Evolutionary conservation across 2,113 vertebrate genomes (phyloP).

Genomic region (Pituophis catenifer): DNA sequence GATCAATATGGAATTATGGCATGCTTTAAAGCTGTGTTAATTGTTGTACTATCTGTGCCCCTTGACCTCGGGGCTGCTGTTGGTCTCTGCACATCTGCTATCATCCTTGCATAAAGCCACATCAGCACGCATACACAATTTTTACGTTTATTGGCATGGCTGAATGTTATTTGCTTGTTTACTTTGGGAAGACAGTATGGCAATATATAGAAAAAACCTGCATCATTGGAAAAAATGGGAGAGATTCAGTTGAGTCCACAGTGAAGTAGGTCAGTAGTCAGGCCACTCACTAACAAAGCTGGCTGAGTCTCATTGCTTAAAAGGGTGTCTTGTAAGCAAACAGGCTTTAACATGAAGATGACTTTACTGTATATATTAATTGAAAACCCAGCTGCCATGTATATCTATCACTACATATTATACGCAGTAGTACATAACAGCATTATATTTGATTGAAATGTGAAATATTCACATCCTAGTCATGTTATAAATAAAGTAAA

Average conservation of each 20-base stretch:
- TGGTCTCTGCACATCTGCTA: background rate
- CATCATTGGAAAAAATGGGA: background rate
- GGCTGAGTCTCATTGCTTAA: background rate
- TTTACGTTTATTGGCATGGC: background rate
- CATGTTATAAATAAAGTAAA: background rate
- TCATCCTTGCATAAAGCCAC: background rate
- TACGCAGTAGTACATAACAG: background rate
- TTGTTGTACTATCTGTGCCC: background rate
- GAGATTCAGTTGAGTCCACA: background rate
- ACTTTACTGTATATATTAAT: background rate
- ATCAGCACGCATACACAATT: background rate
- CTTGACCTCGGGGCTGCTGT: background rate
- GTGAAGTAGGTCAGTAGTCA: background rate
- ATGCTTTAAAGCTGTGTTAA: conserved; percentile 11
- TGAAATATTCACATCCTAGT: background rate
- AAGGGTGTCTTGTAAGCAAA: background rate
- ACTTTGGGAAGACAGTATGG: background rate
- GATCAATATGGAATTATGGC: background rate
- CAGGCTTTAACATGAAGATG: background rate
- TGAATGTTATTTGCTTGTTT: background rate
- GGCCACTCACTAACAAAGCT: background rate
- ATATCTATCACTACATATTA: background rate
- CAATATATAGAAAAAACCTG: background rate
- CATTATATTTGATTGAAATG: background rate
- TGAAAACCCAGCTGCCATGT: background rate